Evolutionary conservation across 2,888 invertebrate species (phyloP).

Genomic region (Criorhina ranunculi): DNA sequence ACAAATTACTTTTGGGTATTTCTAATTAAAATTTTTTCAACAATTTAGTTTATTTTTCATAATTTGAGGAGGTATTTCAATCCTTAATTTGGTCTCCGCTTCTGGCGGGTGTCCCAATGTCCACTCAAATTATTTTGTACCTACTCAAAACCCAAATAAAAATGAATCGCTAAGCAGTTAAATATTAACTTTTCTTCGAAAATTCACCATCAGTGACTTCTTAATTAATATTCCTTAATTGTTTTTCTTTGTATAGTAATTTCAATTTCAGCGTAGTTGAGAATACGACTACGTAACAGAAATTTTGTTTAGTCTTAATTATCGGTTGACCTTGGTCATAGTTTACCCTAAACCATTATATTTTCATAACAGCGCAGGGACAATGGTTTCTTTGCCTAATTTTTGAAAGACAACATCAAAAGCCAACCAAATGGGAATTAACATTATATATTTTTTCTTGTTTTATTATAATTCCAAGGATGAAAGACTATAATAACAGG

Average conservation of each 20-base stretch:
- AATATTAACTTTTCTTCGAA: constrained; percentile 52
- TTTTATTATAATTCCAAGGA: constrained; percentile 4
- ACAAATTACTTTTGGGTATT: neutral
- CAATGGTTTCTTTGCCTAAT: neutral
- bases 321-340: constrained; percentile 29
- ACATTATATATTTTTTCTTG: constrained; percentile 19
- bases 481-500: neutral
- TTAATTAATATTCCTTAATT: constrained; percentile 59
- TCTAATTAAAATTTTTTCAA: neutral
- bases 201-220: constrained; percentile 34
- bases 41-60: neutral
- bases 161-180: constrained; percentile 48
- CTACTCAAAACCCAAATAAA: constrained; percentile 43
- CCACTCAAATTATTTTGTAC: constrained; percentile 45
- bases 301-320: constrained; percentile 48
- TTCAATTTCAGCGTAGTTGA: constrained; percentile 52
- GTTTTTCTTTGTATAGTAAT: constrained; percentile 53
- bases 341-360: constrained; percentile 27
- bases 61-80: neutral
- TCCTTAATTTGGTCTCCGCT: constrained; percentile 6
- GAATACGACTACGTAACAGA: constrained; percentile 48
- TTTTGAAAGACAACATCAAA: constrained; percentile 28
- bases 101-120: neutral
- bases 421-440: constrained; percentile 29
- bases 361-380: constrained; percentile 1